Conservation (phyloP, 2,113 vertebrate species). For the Edolisoma coerulescens region DNA sequence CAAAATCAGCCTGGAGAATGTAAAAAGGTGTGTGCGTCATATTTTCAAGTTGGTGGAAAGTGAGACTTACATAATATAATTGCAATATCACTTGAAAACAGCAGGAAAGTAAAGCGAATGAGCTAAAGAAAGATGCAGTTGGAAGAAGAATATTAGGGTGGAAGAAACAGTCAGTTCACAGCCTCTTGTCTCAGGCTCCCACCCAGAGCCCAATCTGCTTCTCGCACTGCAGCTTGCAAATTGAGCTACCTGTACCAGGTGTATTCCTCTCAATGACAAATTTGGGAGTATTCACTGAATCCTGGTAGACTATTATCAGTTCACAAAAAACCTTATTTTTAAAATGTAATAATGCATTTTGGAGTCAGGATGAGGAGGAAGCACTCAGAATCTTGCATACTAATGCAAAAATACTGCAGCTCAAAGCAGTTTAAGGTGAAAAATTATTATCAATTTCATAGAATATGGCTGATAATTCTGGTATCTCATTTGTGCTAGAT, state of each 20-base stretch:
- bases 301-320: not conserved
- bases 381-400: not conserved
- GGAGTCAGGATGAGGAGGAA: not conserved
- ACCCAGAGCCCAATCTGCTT: not conserved
- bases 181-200: not conserved
- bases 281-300: not conserved
- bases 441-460: not conserved
- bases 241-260: not conserved
- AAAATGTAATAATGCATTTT: not conserved
- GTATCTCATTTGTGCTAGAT: not conserved
- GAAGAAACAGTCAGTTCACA: not conserved
- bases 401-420: not conserved
- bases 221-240: not conserved
- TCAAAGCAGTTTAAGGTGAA: not conserved
- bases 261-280: not conserved
- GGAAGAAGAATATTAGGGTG: not conserved
- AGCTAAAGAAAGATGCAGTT: not conserved
- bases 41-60: not conserved
- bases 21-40: not conserved
- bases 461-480: not conserved
- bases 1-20: not conserved
- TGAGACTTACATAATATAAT: not conserved
- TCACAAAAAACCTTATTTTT: not conserved
- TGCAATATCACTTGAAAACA: not conserved
- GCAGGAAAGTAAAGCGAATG: not conserved